Conservation (phyloP, 2,797 vertebrate species). For the Megaceryle alcyon region DNA sequence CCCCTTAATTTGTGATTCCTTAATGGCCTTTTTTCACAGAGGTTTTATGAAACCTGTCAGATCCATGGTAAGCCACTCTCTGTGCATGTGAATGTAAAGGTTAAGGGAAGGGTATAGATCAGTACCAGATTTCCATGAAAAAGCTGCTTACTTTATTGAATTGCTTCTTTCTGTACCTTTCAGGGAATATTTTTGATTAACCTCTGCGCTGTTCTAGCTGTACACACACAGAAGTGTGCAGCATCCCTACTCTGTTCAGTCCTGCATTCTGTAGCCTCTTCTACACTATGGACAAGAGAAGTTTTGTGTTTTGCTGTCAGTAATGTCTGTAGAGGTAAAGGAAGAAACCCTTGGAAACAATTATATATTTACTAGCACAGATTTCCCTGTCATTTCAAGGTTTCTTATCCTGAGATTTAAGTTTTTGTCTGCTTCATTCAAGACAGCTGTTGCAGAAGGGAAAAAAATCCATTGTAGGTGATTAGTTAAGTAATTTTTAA, state of each 20-base stretch:
- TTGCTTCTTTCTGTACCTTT: conserved; percentile 26
- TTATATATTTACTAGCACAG: background rate
- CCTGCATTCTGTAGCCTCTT: conserved; percentile 1
- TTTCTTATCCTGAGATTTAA: background rate
- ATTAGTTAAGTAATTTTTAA: background rate
- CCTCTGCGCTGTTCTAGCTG: background rate
- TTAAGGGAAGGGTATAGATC: background rate
- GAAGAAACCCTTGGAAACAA: background rate
- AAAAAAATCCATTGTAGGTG: background rate
- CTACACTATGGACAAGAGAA: background rate
- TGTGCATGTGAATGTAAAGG: background rate
- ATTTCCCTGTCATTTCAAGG: background rate
- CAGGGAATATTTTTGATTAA: background rate
- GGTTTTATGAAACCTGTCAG: conserved; percentile 9
- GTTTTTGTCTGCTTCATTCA: background rate
- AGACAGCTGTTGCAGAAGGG: background rate
- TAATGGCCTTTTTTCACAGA: background rate
- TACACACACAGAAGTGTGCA: background rate
- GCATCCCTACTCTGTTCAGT: background rate
- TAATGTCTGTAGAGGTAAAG: conserved; percentile 33
- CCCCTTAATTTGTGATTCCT: background rate
- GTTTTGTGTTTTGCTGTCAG: conserved; percentile 25
- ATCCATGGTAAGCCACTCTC: background rate
- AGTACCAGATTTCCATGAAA: background rate
- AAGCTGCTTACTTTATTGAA: background rate